Conservation (phyloP, 2,888 invertebrate genomes). For the Eupithecia subumbrata region DNA sequence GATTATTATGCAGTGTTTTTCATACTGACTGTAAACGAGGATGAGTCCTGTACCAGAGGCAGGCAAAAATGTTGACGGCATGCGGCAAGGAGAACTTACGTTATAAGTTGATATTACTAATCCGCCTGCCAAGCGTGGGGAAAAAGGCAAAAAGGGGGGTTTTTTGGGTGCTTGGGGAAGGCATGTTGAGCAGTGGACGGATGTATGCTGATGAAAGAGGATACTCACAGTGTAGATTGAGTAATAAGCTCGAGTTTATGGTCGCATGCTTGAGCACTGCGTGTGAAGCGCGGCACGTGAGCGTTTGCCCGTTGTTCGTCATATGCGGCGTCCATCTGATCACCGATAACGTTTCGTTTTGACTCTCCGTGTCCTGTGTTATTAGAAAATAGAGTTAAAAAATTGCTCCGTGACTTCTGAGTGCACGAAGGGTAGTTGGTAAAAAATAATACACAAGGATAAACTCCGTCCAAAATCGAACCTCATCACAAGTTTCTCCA, state of each 20-base stretch:
- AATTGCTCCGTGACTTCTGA: background rate
- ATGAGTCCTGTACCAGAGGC: too few relatives aligned
- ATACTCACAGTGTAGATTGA: slow-evolving; percentile 95
- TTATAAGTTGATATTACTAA: too few relatives aligned
- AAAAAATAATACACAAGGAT: background rate
- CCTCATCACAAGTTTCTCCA: background rate
- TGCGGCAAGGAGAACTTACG: too few relatives aligned
- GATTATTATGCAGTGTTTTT: too few relatives aligned
- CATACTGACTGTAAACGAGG: too few relatives aligned
- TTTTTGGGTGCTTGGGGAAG: too few relatives aligned
- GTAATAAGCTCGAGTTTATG: slow-evolving; percentile 90
- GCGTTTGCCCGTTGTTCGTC: slow-evolving; percentile 89
- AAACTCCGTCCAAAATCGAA: background rate
- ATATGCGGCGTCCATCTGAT: slow-evolving; percentile 90
- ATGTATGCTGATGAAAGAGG: background rate
- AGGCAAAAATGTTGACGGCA: too few relatives aligned
- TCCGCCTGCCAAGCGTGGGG: too few relatives aligned
- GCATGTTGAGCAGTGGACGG: too few relatives aligned
- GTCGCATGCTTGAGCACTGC: slow-evolving; percentile 88
- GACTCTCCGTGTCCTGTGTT: slow-evolving; percentile 89
- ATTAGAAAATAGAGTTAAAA: background rate
- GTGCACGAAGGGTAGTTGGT: background rate
- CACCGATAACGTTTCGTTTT: slow-evolving; percentile 91
- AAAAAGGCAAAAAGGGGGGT: too few relatives aligned
- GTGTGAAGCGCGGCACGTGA: slow-evolving; percentile 93